Percentiles rank a stretch among this genome's conserved stretches.
Conservation (phyloP, 1,140 invertebrate species). For the Euura saliciscinereae region DNA sequence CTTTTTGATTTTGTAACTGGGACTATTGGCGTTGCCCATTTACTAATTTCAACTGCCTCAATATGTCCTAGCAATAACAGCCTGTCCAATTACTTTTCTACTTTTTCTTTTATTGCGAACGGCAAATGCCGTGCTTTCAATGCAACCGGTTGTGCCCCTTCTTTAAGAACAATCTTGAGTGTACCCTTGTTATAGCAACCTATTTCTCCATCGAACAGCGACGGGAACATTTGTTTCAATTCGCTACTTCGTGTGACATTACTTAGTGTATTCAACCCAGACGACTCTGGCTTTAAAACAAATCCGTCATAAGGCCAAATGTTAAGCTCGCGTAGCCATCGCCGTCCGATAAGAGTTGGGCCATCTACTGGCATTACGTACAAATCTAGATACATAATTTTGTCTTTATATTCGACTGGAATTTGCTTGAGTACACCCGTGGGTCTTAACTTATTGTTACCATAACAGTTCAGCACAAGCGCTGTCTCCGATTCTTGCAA, state of each 20-base stretch:
- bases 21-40: slow-evolving; percentile 53
- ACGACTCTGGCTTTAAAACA: no score
- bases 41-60: slow-evolving; percentile 31
- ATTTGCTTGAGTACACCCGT: neutral
- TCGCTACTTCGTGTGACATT: no score
- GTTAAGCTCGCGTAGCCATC: slow-evolving; percentile 1
- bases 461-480: slow-evolving; percentile 4
- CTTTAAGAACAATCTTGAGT: slow-evolving; percentile 28
- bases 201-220: slow-evolving; percentile 10
- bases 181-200: slow-evolving; percentile 20
- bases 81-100: slow-evolving; percentile 29
- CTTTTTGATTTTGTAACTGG: slow-evolving; percentile 43
- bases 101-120: slow-evolving; percentile 16
- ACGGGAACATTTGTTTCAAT: no score
- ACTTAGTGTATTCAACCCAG: neutral
- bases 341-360: slow-evolving; percentile 13
- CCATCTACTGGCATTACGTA: slow-evolving; percentile 16
- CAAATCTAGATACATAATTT: slow-evolving; percentile 4
- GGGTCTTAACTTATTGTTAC: neutral
- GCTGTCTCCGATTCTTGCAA: neutral
- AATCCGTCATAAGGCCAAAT: slow-evolving; percentile 15
- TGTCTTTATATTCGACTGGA: slow-evolving; percentile 12
- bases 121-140: slow-evolving; percentile 27
- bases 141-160: slow-evolving; percentile 33
- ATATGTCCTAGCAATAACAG: slow-evolving; percentile 25